Conservation (phyloP, 35 echinoderm and acorn worm genomes). For the Apostichopus japonicus region DNA sequence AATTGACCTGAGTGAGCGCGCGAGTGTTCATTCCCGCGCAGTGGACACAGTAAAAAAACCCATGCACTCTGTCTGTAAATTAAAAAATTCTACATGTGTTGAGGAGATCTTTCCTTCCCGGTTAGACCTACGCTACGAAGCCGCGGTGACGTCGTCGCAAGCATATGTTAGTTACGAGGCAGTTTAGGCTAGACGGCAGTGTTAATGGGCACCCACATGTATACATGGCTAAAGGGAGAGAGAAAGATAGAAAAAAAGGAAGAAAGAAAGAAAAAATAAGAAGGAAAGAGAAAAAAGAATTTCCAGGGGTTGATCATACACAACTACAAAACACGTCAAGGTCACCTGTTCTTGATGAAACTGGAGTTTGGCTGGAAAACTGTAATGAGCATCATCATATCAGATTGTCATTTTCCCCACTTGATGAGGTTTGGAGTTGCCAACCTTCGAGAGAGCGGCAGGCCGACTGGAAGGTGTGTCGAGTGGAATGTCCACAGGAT, state of each 20-base stretch:
- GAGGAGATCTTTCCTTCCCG: background rate
- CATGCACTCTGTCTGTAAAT: background rate
- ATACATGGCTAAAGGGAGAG: too few species aligned
- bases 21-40: background rate
- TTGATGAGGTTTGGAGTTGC: background rate
- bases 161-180: background rate
- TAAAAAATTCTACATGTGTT: constrained; percentile 11
- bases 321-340: constrained; percentile 22
- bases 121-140: too few species aligned
- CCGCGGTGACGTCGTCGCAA: background rate
- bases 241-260: too few species aligned
- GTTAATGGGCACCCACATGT: background rate
- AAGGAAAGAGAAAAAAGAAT: background rate
- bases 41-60: background rate
- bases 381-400: constrained; percentile 15
- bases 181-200: background rate
- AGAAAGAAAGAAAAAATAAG: too few species aligned
- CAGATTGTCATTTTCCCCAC: constrained; percentile 19
- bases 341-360: constrained; percentile 2
- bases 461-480: constrained; percentile 19
- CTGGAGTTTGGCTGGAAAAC: background rate
- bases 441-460: constrained; percentile 37
- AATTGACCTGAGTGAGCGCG: constrained; percentile 10
- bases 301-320: background rate
- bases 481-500: constrained; percentile 23